phyloP scores from a whole-genome alignment of 2,113 vertebrate genomes.

The Carlito syrichta region DNA sequence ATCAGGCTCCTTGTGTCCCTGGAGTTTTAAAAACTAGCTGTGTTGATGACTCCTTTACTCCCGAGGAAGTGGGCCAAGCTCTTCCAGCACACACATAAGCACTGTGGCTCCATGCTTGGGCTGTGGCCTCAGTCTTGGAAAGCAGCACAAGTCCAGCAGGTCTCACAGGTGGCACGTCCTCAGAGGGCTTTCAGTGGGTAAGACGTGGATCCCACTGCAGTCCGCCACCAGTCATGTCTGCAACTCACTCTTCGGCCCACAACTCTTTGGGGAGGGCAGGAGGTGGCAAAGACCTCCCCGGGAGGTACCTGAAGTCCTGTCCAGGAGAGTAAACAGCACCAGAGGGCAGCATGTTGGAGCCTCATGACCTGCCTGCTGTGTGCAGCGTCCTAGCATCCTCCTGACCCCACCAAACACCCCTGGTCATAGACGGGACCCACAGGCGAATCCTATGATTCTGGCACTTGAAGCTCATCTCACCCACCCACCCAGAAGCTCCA shows the following conservation, averaged over 20 bases:
- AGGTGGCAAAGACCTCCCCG: background rate
- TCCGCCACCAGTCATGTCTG: background rate
- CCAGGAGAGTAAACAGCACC: background rate
- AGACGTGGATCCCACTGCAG: background rate
- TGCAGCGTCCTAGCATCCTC: background rate
- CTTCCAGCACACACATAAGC: background rate
- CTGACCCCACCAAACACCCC: background rate
- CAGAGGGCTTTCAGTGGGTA: rapidly evolving
- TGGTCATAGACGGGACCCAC: background rate
- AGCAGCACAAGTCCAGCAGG: background rate
- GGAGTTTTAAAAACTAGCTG: background rate
- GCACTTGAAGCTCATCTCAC: background rate
- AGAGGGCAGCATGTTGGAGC: rapidly evolving
- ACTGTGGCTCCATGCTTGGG: no score
- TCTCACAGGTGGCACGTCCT: background rate
- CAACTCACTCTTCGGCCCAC: rapidly evolving
- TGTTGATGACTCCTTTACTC: background rate
- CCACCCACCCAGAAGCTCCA: background rate
- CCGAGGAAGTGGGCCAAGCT: background rate
- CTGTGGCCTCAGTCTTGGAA: background rate
- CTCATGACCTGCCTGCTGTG: background rate
- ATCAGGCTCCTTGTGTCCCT: background rate
- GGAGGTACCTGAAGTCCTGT: background rate
- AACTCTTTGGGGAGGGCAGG: background rate
- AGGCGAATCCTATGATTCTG: background rate